Percentiles rank a stretch among this genome's conserved stretches.
phyloP scores from a whole-genome alignment of 2,797 vertebrate genomes.

The Enteromius viviparus region DNA sequence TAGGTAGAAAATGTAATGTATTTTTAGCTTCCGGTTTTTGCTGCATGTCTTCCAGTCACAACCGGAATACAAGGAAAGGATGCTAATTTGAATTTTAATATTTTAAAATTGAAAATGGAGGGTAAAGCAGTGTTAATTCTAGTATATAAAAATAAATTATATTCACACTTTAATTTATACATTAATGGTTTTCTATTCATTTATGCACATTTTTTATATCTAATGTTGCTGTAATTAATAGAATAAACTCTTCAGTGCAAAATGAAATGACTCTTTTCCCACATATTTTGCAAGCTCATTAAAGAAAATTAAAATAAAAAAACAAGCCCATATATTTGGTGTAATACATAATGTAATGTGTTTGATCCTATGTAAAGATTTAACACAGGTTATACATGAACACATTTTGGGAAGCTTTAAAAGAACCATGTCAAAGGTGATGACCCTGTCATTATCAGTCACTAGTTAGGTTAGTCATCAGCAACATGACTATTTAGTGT shows the following conservation, averaged over 20 bases:
- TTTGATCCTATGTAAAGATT: background rate
- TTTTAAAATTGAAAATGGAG: constrained; percentile 64
- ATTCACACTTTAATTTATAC: background rate
- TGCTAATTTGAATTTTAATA: constrained; percentile 65
- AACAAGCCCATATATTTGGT: background rate
- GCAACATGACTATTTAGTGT: too few species aligned
- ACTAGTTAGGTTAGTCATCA: too few species aligned
- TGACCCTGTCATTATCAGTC: constrained; percentile 22
- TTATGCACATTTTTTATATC: background rate
- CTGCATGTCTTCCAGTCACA: too few species aligned
- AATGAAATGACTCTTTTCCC: background rate
- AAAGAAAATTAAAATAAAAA: constrained; percentile 17
- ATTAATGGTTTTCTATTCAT: background rate
- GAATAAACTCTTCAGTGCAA: background rate
- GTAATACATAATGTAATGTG: background rate
- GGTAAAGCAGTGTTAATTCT: background rate
- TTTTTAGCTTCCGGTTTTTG: too few species aligned
- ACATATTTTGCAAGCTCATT: background rate
- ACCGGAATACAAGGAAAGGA: constrained; percentile 65
- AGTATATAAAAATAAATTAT: too few species aligned
- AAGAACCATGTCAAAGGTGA: constrained; percentile 28
- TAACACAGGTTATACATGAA: constrained; percentile 12
- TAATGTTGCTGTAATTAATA: background rate
- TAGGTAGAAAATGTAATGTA: too few species aligned
- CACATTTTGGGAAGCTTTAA: constrained; percentile 14